Base-by-base conservation (phyloP, 2,888 invertebrate species). In the Osmoderma eremita region DNA sequence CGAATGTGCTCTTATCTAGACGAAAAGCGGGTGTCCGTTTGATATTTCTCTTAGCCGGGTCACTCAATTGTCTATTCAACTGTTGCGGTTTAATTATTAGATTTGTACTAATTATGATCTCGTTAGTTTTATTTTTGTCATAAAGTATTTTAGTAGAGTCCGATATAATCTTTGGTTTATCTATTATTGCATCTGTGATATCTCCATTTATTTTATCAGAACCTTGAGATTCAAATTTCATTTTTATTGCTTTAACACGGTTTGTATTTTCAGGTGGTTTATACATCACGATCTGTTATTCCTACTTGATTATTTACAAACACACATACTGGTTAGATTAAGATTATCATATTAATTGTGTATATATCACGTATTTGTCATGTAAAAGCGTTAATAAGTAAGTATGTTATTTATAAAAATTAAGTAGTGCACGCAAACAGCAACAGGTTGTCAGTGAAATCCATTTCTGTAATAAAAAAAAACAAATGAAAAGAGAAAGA, bases 201-300 rank as follows among this genome's bases (percentile, higher is more conserved):
- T 54, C 51, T 20, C 58, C 51, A 20, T 42, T 67, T 20, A 50
- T 24, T 17, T 54, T 64, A 4, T 51, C 51, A n/a, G 8, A 30
- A 13, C 69, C 77, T 67, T 77, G 77, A 70, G 77, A 80, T 75
- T 89, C 89, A 76, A 89, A 89, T 81, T 86, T 87, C 79, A 84
- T 88, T 78, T 87, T 88, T 70, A 89, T 88, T 56, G 86, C 85
- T 83, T 87, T 88, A 49, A 89, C 89, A 82, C 88, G 75, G 68
- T 82, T 82, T 36, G 74, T 71, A 70, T 81, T 81, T 71, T 79
- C 79, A 51, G 81, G 81, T 58, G 81, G 80, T 74, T 75, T 79
- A 72, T 82, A 82, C 82, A 82, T 82, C 67, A 68, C 72, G 61
- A 67, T 62, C 49, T 6, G 15, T 18, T 17, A 38, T 39, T 49